Evolutionary conservation across 2,113 vertebrate genomes (phyloP).

Genomic region (Sinocyclocheilus rhinocerous): DNA sequence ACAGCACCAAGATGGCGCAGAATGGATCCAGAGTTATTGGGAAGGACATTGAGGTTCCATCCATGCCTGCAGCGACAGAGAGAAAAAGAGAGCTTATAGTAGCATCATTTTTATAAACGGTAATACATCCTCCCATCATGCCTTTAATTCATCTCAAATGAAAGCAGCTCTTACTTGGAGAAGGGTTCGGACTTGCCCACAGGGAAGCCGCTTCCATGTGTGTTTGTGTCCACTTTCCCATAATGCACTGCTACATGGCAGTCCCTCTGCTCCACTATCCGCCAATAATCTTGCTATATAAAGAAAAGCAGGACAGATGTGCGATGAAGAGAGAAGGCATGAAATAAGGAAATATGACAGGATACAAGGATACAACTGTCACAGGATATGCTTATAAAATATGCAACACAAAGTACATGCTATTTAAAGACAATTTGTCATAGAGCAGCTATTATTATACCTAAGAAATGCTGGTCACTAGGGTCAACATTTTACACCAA

Average conservation of each 20-base stretch:
- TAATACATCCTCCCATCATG: background rate
- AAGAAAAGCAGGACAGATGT: slow-evolving; percentile 21
- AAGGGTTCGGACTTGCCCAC: slow-evolving; percentile 97
- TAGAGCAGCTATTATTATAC: background rate
- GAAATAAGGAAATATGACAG: background rate
- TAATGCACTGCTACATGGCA: slow-evolving; percentile 96
- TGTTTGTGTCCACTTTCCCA: slow-evolving; percentile 97
- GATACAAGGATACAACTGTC: slow-evolving; percentile 12
- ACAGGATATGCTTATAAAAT: background rate
- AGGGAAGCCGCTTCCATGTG: slow-evolving; percentile 96
- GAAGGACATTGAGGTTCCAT: slow-evolving; percentile 99
- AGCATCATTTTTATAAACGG: background rate
- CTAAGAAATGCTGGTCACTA: background rate
- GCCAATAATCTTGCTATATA: slow-evolving; percentile 96
- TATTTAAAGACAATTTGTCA: background rate
- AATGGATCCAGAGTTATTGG: slow-evolving; percentile 99
- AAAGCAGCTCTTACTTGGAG: slow-evolving; percentile 82
- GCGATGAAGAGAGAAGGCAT: background rate
- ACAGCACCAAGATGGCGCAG: slow-evolving; percentile 99
- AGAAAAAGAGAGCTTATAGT: background rate
- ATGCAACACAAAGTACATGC: background rate
- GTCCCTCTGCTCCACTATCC: slow-evolving; percentile 94
- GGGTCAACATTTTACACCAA: background rate
- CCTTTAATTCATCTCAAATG: background rate
- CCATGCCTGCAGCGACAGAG: slow-evolving; percentile 83